Conservation (phyloP, 2,888 invertebrate species). For the Amphipoea lucens region DNA sequence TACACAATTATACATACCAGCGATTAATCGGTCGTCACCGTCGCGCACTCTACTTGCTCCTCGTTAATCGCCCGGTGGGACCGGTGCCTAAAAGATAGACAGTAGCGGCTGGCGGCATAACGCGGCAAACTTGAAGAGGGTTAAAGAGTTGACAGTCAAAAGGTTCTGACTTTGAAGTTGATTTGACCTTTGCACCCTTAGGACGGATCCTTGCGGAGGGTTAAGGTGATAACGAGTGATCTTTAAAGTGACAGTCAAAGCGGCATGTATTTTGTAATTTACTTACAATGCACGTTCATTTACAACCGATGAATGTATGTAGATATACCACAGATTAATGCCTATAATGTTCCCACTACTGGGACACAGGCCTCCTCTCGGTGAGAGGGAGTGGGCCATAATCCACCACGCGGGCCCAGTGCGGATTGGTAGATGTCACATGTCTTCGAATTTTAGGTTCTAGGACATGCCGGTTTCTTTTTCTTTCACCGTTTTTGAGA, state of each 20-base stretch:
- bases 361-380: too few relatives aligned
- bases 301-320: neutral
- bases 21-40: neutral
- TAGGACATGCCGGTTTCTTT: too few relatives aligned
- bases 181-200: conserved; percentile 1
- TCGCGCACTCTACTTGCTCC: neutral
- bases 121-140: neutral
- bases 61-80: neutral
- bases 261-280: neutral
- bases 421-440: too few relatives aligned
- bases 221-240: neutral
- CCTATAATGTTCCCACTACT: too few relatives aligned
- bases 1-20: neutral
- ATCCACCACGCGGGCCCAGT: too few relatives aligned
- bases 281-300: neutral
- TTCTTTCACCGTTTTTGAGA: too few relatives aligned
- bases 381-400: too few relatives aligned
- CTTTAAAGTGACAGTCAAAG: neutral
- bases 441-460: too few relatives aligned
- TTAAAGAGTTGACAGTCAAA: conserved; percentile 22
- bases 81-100: neutral
- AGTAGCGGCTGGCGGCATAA: neutral
- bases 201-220: neutral
- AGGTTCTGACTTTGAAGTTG: conserved; percentile 4
- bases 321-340: neutral